Conservation (phyloP, 2,113 vertebrate genomes). For the Glareola pratincola region DNA sequence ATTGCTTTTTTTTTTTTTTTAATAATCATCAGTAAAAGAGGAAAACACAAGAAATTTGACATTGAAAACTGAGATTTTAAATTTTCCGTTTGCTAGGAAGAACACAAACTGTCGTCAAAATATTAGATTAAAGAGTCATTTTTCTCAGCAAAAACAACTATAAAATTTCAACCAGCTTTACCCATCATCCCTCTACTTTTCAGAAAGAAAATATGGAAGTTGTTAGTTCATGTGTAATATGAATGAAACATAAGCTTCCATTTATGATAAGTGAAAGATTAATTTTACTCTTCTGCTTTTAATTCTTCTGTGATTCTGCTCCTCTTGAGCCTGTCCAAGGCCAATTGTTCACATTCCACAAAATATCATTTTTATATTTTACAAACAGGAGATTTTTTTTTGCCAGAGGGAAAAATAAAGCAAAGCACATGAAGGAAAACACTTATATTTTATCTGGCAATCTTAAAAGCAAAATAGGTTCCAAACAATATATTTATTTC, state of each 20-base stretch:
- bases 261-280: not conserved
- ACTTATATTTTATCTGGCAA: not conserved
- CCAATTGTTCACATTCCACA: not conserved
- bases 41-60: not conserved
- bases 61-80: not conserved
- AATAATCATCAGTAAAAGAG: not conserved
- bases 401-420: not conserved
- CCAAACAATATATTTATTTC: not conserved
- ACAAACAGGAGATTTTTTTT: not conserved
- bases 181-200: not conserved
- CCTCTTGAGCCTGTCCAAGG: not conserved
- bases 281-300: slow-evolving; percentile 28
- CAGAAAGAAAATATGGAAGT: slow-evolving; percentile 7
- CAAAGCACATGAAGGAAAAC: not conserved
- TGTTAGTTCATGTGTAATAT: not conserved
- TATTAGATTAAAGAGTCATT: not conserved
- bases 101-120: not conserved
- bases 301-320: not conserved
- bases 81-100: not conserved
- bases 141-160: not conserved
- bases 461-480: not conserved
- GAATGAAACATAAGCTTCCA: not conserved
- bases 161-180: not conserved
- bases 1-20: not conserved
- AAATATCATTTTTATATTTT: not conserved